Conservation (phyloP, 1,140 invertebrate genomes). For the Drosophila busckii region DNA sequence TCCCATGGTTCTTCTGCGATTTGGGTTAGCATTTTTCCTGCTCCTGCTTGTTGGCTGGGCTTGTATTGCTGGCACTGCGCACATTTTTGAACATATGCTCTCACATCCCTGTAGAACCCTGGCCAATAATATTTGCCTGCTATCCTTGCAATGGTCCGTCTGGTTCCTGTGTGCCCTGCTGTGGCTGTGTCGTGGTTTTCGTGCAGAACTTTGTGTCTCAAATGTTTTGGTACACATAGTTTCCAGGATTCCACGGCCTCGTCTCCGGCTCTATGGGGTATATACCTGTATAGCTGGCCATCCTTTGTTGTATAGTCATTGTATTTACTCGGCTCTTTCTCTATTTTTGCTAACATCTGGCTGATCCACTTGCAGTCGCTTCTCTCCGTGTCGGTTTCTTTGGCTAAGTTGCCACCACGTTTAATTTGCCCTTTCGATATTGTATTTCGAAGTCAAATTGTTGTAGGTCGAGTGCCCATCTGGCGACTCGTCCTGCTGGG, state of each 20-base stretch:
- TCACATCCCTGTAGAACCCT: no score
- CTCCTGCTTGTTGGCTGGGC: no score
- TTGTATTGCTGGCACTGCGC: no score
- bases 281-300: not conserved
- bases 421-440: slow-evolving; percentile 43
- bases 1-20: no score
- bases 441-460: slow-evolving; percentile 32
- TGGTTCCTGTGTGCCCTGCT: not conserved
- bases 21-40: no score
- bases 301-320: not conserved
- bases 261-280: no score
- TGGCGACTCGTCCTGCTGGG: slow-evolving; percentile 36
- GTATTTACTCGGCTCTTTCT: not conserved
- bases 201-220: no score
- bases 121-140: no score
- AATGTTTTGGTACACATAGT: not conserved
- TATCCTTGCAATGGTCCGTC: not conserved
- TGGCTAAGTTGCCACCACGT: slow-evolving; percentile 53
- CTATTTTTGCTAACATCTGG: not conserved
- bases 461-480: slow-evolving; percentile 32
- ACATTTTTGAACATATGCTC: no score
- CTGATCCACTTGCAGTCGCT: not conserved
- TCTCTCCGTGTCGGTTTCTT: no score
- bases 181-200: not conserved
- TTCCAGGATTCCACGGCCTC: not conserved